phyloP scores from a whole-genome alignment of 2,797 vertebrate genomes.

The Sphenopsis melanotis region DNA sequence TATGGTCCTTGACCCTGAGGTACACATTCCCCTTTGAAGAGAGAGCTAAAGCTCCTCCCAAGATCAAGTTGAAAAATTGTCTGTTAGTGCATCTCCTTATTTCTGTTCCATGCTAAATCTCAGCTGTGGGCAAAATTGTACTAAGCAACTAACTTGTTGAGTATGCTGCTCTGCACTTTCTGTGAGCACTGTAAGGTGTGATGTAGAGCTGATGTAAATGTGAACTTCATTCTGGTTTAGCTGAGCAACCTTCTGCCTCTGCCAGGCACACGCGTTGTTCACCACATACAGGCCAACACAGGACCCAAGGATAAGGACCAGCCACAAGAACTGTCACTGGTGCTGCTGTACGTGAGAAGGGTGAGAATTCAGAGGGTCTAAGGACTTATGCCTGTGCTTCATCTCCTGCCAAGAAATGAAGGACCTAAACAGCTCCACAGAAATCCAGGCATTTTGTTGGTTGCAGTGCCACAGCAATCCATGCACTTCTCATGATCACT shows the following conservation, averaged over 20 bases:
- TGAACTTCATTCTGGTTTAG: not conserved
- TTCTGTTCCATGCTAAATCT: not conserved
- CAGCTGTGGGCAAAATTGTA: not conserved
- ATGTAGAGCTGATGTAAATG: not conserved
- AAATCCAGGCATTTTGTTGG: not conserved
- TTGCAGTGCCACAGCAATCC: not conserved
- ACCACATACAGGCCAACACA: not conserved
- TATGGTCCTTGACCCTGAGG: not conserved
- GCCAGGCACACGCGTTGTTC: rapidly evolving
- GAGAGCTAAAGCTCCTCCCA: not conserved
- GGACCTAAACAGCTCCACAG: not conserved
- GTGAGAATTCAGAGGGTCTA: not conserved
- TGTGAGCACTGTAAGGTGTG: not conserved
- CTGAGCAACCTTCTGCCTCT: not conserved
- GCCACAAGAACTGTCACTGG: not conserved
- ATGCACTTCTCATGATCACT: not conserved
- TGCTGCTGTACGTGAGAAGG: not conserved
- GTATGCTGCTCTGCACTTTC: not conserved
- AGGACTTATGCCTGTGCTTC: not conserved
- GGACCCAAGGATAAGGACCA: not conserved
- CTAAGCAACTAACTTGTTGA: not conserved
- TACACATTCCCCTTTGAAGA: not conserved
- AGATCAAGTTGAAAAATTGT: not conserved
- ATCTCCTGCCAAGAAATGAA: not conserved
- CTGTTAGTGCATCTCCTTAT: not conserved